phyloP scores from a whole-genome alignment of 2,888 invertebrate species.

The Eucera pruinosa region DNA sequence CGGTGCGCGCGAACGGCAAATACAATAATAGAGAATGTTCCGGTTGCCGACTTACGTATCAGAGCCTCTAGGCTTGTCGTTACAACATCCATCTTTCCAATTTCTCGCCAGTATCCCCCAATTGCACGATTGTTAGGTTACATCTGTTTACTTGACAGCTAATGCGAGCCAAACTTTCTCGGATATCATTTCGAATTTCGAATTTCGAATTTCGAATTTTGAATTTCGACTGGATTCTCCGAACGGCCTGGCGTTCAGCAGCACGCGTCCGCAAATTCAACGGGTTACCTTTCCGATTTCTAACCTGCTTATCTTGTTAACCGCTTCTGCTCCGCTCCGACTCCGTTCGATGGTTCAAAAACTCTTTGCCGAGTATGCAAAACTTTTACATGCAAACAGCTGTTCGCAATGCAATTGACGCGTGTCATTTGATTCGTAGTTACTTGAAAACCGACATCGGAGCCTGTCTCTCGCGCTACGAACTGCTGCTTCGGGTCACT shows the following conservation, averaged over 20 bases:
- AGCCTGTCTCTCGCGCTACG: too few relatives aligned
- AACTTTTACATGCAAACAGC: slow-evolving; percentile 6
- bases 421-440: neutral
- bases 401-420: slow-evolving; percentile 22
- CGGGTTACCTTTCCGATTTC: slow-evolving; percentile 6
- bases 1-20: too few relatives aligned
- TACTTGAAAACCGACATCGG: slow-evolving; percentile 7
- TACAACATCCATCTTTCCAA: slow-evolving; percentile 87
- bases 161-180: slow-evolving; percentile 16
- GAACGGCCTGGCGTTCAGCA: too few relatives aligned
- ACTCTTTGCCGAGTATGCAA: neutral
- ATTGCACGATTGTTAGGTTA: slow-evolving; percentile 29
- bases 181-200: slow-evolving; percentile 31
- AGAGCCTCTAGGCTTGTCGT: slow-evolving; percentile 90
- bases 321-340: too few relatives aligned
- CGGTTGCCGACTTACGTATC: slow-evolving; percentile 86
- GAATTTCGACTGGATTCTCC: too few relatives aligned
- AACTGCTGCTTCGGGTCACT: too few relatives aligned
- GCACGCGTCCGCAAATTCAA: too few relatives aligned
- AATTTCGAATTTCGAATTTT: too few relatives aligned
- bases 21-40: neutral
- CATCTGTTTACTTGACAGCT: slow-evolving; percentile 47
- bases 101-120: neutral
- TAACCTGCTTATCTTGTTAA: too few relatives aligned
- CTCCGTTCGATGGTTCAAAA: too few relatives aligned